Percentiles rank a stretch among this genome's conserved stretches.
Evolutionary conservation across 2,888 invertebrate species (phyloP).

Genomic region (Drosophila crucigera): DNA sequence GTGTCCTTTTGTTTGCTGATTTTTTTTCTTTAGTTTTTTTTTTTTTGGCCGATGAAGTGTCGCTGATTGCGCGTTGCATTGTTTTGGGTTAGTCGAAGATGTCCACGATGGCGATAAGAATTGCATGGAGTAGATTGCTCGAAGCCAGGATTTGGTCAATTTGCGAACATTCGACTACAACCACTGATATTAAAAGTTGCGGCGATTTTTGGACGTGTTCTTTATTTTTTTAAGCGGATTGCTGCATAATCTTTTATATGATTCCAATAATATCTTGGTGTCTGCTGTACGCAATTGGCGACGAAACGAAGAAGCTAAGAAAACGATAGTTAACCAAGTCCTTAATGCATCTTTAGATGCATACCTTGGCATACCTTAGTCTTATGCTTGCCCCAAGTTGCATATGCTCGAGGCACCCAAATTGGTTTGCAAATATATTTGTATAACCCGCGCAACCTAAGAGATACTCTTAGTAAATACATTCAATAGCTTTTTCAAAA

Average conservation of each 20-base stretch:
- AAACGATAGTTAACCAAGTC: background rate
- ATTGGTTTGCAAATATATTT: background rate
- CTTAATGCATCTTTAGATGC: background rate
- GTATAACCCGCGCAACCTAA: background rate
- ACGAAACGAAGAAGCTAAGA: background rate
- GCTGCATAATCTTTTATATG: background rate
- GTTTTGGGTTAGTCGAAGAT: slow-evolving; percentile 70
- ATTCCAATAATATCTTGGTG: slow-evolving; percentile 15
- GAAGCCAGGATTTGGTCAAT: slow-evolving; percentile 50
- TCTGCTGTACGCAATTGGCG: background rate
- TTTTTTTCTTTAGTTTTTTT: slow-evolving; percentile 63
- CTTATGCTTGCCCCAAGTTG: background rate
- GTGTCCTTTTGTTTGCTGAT: slow-evolving; percentile 72
- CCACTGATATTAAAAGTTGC: slow-evolving; percentile 58
- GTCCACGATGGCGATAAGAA: slow-evolving; percentile 70
- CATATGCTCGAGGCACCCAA: background rate
- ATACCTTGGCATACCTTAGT: background rate
- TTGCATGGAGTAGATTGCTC: slow-evolving; percentile 54
- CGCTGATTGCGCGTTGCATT: slow-evolving; percentile 83
- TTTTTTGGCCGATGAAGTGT: slow-evolving; percentile 80
- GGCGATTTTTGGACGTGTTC: background rate
- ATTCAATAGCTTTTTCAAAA: background rate
- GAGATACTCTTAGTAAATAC: background rate
- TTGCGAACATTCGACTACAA: slow-evolving; percentile 37
- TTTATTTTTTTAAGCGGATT: slow-evolving; percentile 5